Evolutionary conservation across 1,140 invertebrate genomes (phyloP).

Genomic region (Drosophila teissieri): DNA sequence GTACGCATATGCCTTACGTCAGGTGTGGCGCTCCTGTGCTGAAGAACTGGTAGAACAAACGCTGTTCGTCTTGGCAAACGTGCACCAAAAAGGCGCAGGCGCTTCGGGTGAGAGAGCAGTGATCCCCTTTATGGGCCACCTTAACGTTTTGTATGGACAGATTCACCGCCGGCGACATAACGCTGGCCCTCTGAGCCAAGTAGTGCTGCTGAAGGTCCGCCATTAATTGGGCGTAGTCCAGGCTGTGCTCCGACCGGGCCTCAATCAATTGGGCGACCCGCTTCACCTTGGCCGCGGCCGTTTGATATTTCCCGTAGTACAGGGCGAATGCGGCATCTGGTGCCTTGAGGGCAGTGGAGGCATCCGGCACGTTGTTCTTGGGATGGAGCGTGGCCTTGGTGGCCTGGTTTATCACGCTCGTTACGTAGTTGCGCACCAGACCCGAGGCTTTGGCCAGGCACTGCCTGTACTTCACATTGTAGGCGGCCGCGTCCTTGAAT

Average conservation of each 20-base stretch:
- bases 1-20: slow-evolving; percentile 86
- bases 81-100: slow-evolving; percentile 95
- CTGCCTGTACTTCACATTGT: slow-evolving; percentile 91
- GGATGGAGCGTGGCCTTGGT: slow-evolving; percentile 89
- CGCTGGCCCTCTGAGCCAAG: slow-evolving; percentile 89
- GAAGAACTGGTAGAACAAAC: slow-evolving; percentile 96
- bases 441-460: slow-evolving; percentile 92
- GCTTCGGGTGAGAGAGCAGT: slow-evolving; percentile 94
- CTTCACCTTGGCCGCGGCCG: slow-evolving; percentile 92
- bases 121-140: slow-evolving; percentile 90
- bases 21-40: slow-evolving; percentile 87
- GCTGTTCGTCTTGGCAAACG: slow-evolving; percentile 96
- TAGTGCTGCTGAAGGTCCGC: slow-evolving; percentile 94
- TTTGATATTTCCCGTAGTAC: slow-evolving; percentile 97
- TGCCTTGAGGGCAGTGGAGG: slow-evolving; percentile 46
- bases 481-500: slow-evolving; percentile 90
- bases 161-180: slow-evolving; percentile 88
- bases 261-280: slow-evolving; percentile 93
- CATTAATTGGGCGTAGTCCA: slow-evolving; percentile 91
- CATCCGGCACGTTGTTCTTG: slow-evolving; percentile 62
- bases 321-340: slow-evolving; percentile 93
- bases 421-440: slow-evolving; percentile 91
- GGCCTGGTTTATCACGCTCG: slow-evolving; percentile 89
- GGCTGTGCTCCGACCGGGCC: slow-evolving; percentile 87
- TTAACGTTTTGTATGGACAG: slow-evolving; percentile 91